Evolutionary conservation across 2,113 vertebrate species (phyloP), one percentile per base, ranked within the genome.

Genomic region (Aegotheles bennettii): DNA sequence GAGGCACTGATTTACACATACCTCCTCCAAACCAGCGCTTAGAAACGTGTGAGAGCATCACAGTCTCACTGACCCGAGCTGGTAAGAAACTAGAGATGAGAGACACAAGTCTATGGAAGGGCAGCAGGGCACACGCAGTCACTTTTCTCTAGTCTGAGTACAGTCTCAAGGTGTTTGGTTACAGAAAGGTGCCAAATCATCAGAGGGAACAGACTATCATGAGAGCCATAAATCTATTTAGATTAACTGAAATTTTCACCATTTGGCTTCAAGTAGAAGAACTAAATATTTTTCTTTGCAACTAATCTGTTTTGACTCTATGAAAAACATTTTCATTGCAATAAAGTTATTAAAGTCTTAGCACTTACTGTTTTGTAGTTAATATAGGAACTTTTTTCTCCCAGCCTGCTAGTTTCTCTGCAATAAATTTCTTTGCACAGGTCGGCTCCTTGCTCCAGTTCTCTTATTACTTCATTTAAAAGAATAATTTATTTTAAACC

Each of bases 321-420:
- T 71, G 93, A 91, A 96, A 97, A 95, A 96, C 87, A 91, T 95
- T 97, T 96, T 94, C 92, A 60, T 84, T 94, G 73, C 93, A 95
- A 89, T 95, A 86, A 95, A 95, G 93, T 91, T 97, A 96, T 96
- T 97, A 97, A 97, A 95, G 90, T 91, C 93, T 97, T 97, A 97
- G 94, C 97, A 96, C 93, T 97, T 96, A 96, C 93, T 90, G 93
- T 89, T 93, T 84, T 91, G 79, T 84, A 96, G 94, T 94, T 97
- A 93, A 96, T 80, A 54, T 4, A 75, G 59, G 76, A 91, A 90
- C 75, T 70, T 94, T 92, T 92, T 92, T 90, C 71, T 78, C 83
- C 59, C 31, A 2, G 53, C 60, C 77, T 95, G 70, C 24, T 82
- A 73, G 63, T 77, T 94, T 53, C 65, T 87, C 56, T 88, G 81